Conservation (phyloP, 2,797 vertebrate species). For the Microctenopoma stevenorrisi region DNA sequence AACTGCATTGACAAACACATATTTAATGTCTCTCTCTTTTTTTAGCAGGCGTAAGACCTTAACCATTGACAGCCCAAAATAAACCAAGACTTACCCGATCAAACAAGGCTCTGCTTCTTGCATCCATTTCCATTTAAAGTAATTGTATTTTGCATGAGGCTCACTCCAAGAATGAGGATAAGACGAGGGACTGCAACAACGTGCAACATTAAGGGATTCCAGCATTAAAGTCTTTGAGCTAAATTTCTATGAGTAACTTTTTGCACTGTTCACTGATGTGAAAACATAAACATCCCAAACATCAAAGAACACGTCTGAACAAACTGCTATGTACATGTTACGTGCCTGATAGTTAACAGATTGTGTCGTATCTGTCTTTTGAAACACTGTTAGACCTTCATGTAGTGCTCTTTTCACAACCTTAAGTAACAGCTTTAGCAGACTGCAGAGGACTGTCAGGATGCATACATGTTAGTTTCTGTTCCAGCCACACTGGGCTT, state of each 20-base stretch:
- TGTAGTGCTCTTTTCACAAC: neutral
- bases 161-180: slow-evolving; percentile 19
- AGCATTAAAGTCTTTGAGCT: slow-evolving; percentile 75
- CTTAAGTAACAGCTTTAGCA: neutral
- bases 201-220: slow-evolving; percentile 14
- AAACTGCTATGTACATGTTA: slow-evolving; percentile 10
- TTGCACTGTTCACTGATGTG: slow-evolving; percentile 81
- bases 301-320: neutral
- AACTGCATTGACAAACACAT: slow-evolving; percentile 2
- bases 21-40: slow-evolving; percentile 37
- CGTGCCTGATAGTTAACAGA: slow-evolving; percentile 3
- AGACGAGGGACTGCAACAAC: slow-evolving; percentile 3
- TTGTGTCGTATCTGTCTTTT: slow-evolving; percentile 7
- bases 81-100: slow-evolving; percentile 71
- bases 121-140: slow-evolving; percentile 78
- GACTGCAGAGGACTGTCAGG: slow-evolving; percentile 2
- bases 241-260: slow-evolving; percentile 75
- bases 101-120: slow-evolving; percentile 80
- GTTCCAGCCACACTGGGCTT: slow-evolving; percentile 21
- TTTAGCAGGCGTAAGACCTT: slow-evolving; percentile 85
- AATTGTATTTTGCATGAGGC: slow-evolving; percentile 4
- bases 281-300: neutral
- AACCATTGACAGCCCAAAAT: slow-evolving; percentile 56
- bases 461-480: slow-evolving; percentile 11
- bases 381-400: neutral